Base-by-base conservation (phyloP, 2,888 invertebrate genomes). In the Caenorhabditis afra region DNA sequence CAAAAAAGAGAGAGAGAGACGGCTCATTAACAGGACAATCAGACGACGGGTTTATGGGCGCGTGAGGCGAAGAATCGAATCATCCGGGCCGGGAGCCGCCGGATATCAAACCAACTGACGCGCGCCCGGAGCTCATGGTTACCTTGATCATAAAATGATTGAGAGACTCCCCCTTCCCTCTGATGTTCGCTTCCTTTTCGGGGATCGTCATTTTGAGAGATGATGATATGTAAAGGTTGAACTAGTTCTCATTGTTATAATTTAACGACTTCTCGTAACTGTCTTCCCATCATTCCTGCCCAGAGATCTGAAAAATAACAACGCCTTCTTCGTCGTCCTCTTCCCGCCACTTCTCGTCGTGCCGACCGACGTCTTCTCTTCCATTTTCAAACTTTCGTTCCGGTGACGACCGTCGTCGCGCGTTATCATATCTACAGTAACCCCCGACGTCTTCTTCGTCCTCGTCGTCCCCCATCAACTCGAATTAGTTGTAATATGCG, bases 401-500 rank as follows among this genome's bases (percentile, higher is more conserved):
- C 29, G 29, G 29, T 29, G 7, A 29, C 29, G 7, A 7, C 3
- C 29, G 7, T 29, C 29, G 29, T 29, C 29, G 29, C 20, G 35
- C 68, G 68, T 73, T 73, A 73, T 73, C 73, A 73, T 73, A 73
- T 73, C 57, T 73, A 73, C 73, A 64, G 73, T 73, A 73, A 37
- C 71, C 62, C 35, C 47, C 29, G 65, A 58, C 52, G 52, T 39
- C 39, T 59, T 37, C 50, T 14, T 50, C 50, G 41, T 59, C 66
- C 74, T 7, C 29, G 4, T 39, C 39, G 52, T 37, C 50, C 18
- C 50, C 50, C 57, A 66, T 74, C 74, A 61, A 66, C 65, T 74
- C 61, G 65, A 74, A 74, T 74, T 74, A 74, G 74, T 74, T 74
- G 76, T 68, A 70, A 70, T 68, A 70, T 68, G 64, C 58, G 77